Base-by-base conservation (phyloP, 2,113 vertebrate species). In the Gavialis gangeticus region DNA sequence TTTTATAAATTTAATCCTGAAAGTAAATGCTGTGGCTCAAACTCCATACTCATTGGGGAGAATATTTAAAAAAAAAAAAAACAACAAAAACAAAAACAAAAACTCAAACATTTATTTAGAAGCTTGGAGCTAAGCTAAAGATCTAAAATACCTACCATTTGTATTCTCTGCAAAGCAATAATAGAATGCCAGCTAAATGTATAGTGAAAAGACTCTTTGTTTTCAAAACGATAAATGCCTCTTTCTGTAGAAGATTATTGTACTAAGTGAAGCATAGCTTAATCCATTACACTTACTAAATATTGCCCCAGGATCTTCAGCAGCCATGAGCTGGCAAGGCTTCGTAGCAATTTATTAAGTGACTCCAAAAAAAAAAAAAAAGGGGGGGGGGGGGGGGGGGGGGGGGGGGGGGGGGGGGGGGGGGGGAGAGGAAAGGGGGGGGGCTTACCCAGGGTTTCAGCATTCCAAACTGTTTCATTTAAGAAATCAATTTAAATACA, bases 201-300 rank as follows among this genome's bases (percentile, higher is more conserved):
- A 85, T 3, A 85, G 55, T 94, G 91, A 95, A 95, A 94, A 92
- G 75, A 37, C 56, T 93, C 93, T 89, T 96, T 93, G 94, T 92
- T 66, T 55, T 69, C 57, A 59, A 86, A 85, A 66, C 75, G 82
- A 87, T 12, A 92, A 92, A 92, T 28, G 75, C 56, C 73, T 66
- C 83, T 94, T 58, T 54, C 56, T 78, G 87, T 16, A 89, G 75
- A 83, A 63, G 90, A 69, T 79, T 84, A 24, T 4, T 78, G 67
- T 86, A 90, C 59, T 82, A 92, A 94, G 82, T 85, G 90, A 86
- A 91, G 88, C 93, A 75, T 82, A 85, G 91, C 73, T 96, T 94
- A 84, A 91, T 94, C 94, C 93, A 84, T 58, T 77, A 85, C 22
- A 6, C 46, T 46, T 46, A 46, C 90, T 82, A 92, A 95, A 94